A percentile compares a stretch with the other conserved stretches of the same genome.
phyloP scores from a whole-genome alignment of 1,140 invertebrate species.

The Dufourea novaeangliae region DNA sequence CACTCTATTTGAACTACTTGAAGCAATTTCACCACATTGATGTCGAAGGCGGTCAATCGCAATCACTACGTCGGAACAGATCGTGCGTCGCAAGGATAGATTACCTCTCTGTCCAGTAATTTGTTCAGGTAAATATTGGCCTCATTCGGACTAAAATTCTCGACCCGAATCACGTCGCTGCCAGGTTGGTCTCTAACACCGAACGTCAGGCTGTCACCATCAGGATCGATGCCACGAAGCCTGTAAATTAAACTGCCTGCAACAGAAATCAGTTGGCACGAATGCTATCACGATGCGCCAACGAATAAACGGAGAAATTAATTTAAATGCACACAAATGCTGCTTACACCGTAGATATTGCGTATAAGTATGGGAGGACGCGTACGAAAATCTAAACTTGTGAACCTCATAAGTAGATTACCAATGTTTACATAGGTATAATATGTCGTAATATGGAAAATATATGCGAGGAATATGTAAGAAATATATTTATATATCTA shows the following conservation, averaged over 20 bases:
- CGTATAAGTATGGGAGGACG: neutral
- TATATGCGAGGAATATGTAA: no score
- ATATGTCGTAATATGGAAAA: no score
- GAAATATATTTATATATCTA: no score
- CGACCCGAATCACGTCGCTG: constrained; percentile 91
- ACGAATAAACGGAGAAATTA: constrained; percentile 26
- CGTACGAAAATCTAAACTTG: no score
- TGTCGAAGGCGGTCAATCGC: neutral
- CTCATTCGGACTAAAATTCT: constrained; percentile 89
- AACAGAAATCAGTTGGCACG: constrained; percentile 70
- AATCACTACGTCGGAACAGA: constrained; percentile 5
- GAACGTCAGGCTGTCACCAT: constrained; percentile 92
- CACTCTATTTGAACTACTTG: neutral
- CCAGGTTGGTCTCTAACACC: constrained; percentile 90
- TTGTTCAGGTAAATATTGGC: constrained; percentile 94
- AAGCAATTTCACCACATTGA: neutral
- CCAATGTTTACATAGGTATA: no score
- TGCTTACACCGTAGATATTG: neutral
- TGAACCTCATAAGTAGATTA: no score
- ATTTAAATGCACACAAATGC: constrained; percentile 4
- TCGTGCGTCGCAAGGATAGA: neutral
- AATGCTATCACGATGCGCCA: constrained; percentile 32
- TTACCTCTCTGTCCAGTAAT: constrained; percentile 93
- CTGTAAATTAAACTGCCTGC: constrained; percentile 92
- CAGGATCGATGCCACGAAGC: constrained; percentile 90